A percentile compares a stretch with the other conserved stretches of the same genome.
Conservation (phyloP, 2,888 invertebrate species). For the Stenchaetothrips biformis region DNA sequence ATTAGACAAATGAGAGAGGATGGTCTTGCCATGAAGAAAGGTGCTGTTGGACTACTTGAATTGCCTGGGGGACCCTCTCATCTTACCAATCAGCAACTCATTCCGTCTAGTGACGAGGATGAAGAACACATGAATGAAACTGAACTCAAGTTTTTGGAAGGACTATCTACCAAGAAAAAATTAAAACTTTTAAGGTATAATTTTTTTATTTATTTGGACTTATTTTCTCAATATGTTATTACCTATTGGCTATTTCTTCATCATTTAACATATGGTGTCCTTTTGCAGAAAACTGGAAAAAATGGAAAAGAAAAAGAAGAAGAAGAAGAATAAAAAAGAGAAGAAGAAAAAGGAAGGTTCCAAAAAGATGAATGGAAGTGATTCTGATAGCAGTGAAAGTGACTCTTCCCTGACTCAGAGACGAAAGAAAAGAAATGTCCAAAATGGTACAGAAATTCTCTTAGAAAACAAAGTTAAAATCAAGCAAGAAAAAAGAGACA, state of each 20-base stretch:
- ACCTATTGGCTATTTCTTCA: slow-evolving; percentile 11
- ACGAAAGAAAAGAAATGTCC: background rate
- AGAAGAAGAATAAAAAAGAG: slow-evolving; percentile 41
- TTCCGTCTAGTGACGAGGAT: slow-evolving; percentile 55
- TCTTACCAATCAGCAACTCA: slow-evolving; percentile 49
- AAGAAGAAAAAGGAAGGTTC: slow-evolving; percentile 37
- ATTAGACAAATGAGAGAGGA: slow-evolving; percentile 90
- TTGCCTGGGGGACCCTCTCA: slow-evolving; percentile 37
- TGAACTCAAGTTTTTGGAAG: slow-evolving; percentile 67
- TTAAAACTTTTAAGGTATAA: slow-evolving; percentile 78
- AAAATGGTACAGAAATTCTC: background rate
- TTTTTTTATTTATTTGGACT: slow-evolving; percentile 32
- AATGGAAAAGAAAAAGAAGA: slow-evolving; percentile 56
- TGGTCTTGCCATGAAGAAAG: slow-evolving; percentile 81
- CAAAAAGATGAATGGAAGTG: slow-evolving; percentile 34
- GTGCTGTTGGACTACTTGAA: slow-evolving; percentile 48
- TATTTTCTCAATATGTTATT: slow-evolving; percentile 26
- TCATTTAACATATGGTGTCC: slow-evolving; percentile 32
- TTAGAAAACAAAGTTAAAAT: background rate
- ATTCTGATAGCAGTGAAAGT: background rate
- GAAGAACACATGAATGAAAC: slow-evolving; percentile 51
- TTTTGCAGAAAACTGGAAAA: slow-evolving; percentile 61
- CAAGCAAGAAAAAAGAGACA: background rate
- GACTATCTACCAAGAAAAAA: slow-evolving; percentile 82
- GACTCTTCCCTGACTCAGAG: background rate